A percentile compares a stretch with the other conserved stretches of the same genome.
These are phyloP conservation scores for Trichogramma pretiosum DNA, from an alignment of 1,140 invertebrate genomes.

Conservation along the genomic window DNA sequence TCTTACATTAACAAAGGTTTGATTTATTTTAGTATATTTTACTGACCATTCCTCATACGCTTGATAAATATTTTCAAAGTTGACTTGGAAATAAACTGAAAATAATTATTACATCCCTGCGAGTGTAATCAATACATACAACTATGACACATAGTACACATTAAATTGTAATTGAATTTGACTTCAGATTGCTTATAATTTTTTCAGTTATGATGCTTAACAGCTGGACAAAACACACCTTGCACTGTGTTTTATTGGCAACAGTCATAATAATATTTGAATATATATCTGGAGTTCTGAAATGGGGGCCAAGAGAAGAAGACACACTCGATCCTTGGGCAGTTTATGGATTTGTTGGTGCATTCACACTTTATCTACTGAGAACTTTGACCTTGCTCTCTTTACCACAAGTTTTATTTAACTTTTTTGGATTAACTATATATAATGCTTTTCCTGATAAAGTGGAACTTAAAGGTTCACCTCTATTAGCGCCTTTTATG, in stretches of 20 bases:
- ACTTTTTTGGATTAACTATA: conserved; percentile 80
- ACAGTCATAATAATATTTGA: conserved; percentile 70
- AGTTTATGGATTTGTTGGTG: conserved; percentile 64
- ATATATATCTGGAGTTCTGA: conserved; percentile 68
- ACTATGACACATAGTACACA: too few relatives aligned
- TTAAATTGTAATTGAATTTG: not conserved
- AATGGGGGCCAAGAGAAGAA: conserved; percentile 53
- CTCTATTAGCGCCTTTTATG: conserved; percentile 86
- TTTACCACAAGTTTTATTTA: conserved; percentile 82
- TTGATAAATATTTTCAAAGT: too few relatives aligned
- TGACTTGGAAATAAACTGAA: too few relatives aligned
- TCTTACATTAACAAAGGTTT: too few relatives aligned
- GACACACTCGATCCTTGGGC: conserved; percentile 68
- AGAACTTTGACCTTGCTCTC: conserved; percentile 78
- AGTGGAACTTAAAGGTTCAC: conserved; percentile 81
- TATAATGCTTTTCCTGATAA: conserved; percentile 95
- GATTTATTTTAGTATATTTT: too few relatives aligned
- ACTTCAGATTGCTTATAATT: too few relatives aligned
- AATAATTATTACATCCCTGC: too few relatives aligned
- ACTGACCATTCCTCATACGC: too few relatives aligned
- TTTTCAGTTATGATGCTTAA: conserved; percentile 48
- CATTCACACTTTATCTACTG: conserved; percentile 66
- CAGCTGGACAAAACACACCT: conserved; percentile 59
- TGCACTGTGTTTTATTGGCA: conserved; percentile 71
- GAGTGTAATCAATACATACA: too few relatives aligned